Base-by-base conservation (phyloP, 2,797 vertebrate species). In the Peromyscus melanophrys region DNA sequence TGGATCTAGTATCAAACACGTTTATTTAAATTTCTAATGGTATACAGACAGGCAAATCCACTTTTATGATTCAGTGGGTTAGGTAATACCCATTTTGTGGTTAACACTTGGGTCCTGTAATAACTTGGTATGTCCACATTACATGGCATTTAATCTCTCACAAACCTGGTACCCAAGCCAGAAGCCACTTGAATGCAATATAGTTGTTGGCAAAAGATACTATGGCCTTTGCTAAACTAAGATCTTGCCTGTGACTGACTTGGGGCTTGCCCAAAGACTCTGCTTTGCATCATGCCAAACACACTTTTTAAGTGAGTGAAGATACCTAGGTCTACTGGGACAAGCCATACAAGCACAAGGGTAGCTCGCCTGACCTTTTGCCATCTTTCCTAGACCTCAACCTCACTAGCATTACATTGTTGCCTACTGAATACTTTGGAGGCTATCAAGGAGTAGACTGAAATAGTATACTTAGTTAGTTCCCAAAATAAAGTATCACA, bases 1-100 rank as follows among this genome's bases (percentile, higher is more conserved):
- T 77, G 13, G 31, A 75, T 63, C 80, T 40, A 95, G 31, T 17
- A 80, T 73, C 57, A 87, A 93, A 87, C 40, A 43, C 6, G 93
- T 9, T 13, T 46, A 73, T 71, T 95, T 97, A 29, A 82, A 88
- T 87, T 86, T 89, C 85, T 90, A 95, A 96, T 59, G 17, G 61
- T 87, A 84, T 63, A 71, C 31, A 94, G 40, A 80, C 69, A 96
- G 13, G 6, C 34, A 86, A 91, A 96, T 69, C 57, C 40, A 85
- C 78, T 91, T 86, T 86, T 93, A 76, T 84, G 46, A 91, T 96
- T 96, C 29, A 90, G 21, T 90, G 40, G 4, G 43, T 80, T 43
- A 96, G 34, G 37, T 73, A 89, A 85, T 40, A 94, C 10, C 73
- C n/a, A 95, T 92, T 85, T 91, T 65, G 85, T 73, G 77, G 63